phyloP scores from a whole-genome alignment of 2,888 invertebrate species.

The Synanthedon andrenaeformis region DNA sequence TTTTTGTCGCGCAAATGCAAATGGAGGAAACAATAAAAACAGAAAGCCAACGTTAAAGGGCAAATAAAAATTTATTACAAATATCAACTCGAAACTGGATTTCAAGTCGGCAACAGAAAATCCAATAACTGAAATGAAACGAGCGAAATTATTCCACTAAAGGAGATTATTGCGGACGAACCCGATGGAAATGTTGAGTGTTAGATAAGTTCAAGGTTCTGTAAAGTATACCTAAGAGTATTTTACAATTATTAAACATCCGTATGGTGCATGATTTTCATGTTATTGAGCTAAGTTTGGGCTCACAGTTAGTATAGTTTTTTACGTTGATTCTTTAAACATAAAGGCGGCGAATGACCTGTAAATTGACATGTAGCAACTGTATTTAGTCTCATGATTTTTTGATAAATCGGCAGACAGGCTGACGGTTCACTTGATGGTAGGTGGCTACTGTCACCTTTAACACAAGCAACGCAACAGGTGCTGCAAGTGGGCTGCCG shows the following conservation, averaged over 20 bases:
- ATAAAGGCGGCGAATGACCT: no score
- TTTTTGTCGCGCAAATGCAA: conserved; percentile 8
- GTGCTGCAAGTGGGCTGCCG: no score
- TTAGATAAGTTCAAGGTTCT: conserved; percentile 2
- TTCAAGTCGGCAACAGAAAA: conserved; percentile 26
- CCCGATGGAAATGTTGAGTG: conserved; percentile 21
- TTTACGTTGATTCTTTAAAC: no score
- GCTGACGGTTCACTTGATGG: no score
- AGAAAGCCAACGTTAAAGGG: conserved; percentile 26
- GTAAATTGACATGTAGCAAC: no score
- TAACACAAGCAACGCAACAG: no score
- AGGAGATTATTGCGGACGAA: conserved; percentile 38
- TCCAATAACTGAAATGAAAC: conserved; percentile 51
- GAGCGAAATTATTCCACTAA: conserved; percentile 42
- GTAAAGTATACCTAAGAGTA: conserved; percentile 1
- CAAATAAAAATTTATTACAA: conserved; percentile 54
- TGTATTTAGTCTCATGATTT: no score
- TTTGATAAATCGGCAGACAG: no score
- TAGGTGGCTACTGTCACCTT: no score
- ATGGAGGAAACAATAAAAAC: conserved; percentile 33
- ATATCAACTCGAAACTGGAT: conserved; percentile 36
- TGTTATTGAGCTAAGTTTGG: no score
- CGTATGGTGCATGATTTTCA: no score
- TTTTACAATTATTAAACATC: conserved; percentile 5
- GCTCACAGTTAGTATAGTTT: no score